Percentiles rank a stretch among this genome's conserved stretches.
Evolutionary conservation across 1,140 invertebrate species (phyloP).

Genomic region (Pinna nobilis): DNA sequence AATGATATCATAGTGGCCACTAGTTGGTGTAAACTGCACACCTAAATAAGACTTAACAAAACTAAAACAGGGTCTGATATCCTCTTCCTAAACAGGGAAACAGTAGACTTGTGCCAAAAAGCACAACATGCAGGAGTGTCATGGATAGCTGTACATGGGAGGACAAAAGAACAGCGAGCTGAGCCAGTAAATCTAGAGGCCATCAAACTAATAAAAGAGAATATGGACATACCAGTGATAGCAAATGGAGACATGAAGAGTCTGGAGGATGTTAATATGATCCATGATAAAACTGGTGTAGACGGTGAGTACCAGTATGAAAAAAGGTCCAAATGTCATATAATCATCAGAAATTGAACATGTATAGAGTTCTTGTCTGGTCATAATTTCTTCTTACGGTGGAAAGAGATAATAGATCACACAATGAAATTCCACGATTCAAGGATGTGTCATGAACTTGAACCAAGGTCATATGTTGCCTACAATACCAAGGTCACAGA

Average conservation of each 20-base stretch:
- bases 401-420: not conserved
- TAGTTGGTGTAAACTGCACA: too few relatives aligned
- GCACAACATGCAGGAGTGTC: constrained; percentile 89
- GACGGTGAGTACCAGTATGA: constrained; percentile 85
- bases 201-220: constrained; percentile 84
- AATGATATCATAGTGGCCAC: too few relatives aligned
- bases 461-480: too few relatives aligned
- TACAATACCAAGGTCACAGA: too few relatives aligned
- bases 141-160: constrained; percentile 92
- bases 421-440: too few relatives aligned
- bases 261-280: constrained; percentile 81
- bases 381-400: not conserved
- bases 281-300: constrained; percentile 83
- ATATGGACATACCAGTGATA: constrained; percentile 86
- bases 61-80: too few relatives aligned
- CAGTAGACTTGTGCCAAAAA: constrained; percentile 84
- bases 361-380: not conserved
- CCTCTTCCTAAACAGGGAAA: constrained; percentile 73
- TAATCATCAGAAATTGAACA: not conserved
- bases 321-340: too few relatives aligned
- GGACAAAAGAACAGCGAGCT: constrained; percentile 87
- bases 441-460: too few relatives aligned
- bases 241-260: constrained; percentile 93
- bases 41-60: too few relatives aligned
- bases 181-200: constrained; percentile 85